Percentiles rank a stretch among this genome's conserved stretches.
Evolutionary conservation across 2,113 vertebrate genomes (phyloP).

Genomic region (Gymnocephalus cernua): DNA sequence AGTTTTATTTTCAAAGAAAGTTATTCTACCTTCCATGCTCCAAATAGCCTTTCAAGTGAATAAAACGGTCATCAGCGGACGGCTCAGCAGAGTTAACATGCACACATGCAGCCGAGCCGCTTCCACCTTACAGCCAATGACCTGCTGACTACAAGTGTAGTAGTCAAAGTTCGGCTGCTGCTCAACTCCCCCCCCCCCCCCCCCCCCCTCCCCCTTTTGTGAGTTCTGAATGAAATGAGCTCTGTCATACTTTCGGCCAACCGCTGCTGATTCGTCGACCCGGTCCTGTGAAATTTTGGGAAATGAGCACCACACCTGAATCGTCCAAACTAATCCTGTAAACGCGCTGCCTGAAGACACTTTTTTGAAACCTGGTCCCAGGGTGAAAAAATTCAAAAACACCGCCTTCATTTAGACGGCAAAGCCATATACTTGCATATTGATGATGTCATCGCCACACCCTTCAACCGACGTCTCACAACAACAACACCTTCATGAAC

Average conservation of each 20-base stretch:
- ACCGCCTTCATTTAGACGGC: no score
- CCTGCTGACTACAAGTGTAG: constrained; percentile 6
- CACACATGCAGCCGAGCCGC: background rate
- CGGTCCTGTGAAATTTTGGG: constrained; percentile 3
- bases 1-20: background rate
- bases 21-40: constrained; percentile 13
- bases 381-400: no score
- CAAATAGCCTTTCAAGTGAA: background rate
- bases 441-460: no score
- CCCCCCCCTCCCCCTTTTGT: background rate
- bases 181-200: background rate
- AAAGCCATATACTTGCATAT: no score
- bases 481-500: no score
- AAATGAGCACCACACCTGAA: constrained; percentile 16
- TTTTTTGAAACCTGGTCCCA: no score
- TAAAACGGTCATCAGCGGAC: background rate
- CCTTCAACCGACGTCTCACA: no score
- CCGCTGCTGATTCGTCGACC: constrained; percentile 16
- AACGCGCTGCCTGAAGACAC: no score
- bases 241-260: background rate
- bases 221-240: constrained; percentile 23
- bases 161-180: constrained; percentile 12
- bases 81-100: constrained; percentile 25
- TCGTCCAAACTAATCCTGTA: no score
- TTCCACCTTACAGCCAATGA: constrained; percentile 20